Evolutionary conservation across 2,113 vertebrate species (phyloP).

Genomic region (Glaucidium brasilianum): DNA sequence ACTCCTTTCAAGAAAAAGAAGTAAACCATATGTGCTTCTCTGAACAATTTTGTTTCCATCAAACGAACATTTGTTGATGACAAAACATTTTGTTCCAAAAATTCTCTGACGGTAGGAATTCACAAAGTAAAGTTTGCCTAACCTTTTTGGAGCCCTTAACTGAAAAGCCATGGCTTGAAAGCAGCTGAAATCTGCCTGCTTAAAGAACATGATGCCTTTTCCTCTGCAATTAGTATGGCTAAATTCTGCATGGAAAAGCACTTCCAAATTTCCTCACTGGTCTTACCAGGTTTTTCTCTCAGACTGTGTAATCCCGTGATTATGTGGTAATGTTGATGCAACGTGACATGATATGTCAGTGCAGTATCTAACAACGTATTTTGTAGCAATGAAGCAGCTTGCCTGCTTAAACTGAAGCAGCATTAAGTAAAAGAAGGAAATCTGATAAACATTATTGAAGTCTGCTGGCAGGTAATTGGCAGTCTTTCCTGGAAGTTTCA

Average conservation of each 20-base stretch:
- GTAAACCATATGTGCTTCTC: background rate
- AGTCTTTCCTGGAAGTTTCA: background rate
- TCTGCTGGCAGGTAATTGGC: background rate
- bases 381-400: background rate
- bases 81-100: slow-evolving; percentile 6
- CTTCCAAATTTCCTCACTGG: background rate
- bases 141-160: background rate
- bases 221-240: background rate
- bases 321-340: slow-evolving; percentile 9
- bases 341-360: background rate
- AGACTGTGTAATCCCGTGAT: background rate
- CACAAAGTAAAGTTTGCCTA: slow-evolving; percentile 9
- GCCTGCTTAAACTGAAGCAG: background rate
- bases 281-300: background rate
- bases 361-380: slow-evolving; percentile 2
- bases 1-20: background rate
- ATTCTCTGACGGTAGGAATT: background rate
- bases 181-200: background rate
- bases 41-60: background rate
- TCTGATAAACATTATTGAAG: background rate
- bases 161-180: background rate
- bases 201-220: background rate
- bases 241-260: background rate
- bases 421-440: background rate
- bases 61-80: background rate